Conservation (phyloP, 1,140 invertebrate species). For the Euschistus heros region DNA sequence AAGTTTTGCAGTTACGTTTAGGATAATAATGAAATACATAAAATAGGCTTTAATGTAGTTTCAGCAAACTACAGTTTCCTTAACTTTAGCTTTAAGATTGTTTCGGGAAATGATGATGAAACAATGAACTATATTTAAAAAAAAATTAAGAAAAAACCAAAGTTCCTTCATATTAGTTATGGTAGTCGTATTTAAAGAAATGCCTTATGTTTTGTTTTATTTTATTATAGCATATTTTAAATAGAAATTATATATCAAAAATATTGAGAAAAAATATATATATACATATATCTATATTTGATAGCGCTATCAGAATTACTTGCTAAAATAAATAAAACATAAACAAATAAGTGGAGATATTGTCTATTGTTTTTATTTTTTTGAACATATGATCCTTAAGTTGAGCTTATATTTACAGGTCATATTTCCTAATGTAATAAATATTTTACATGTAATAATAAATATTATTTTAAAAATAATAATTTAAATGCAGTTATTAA, state of each 20-base stretch:
- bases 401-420: no score
- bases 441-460: no score
- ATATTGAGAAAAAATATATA: constrained; percentile 7
- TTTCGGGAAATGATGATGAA: neutral
- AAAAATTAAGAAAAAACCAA: constrained; percentile 3
- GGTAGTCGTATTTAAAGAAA: constrained; percentile 8
- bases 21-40: neutral
- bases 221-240: constrained; percentile 14
- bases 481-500: no score
- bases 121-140: neutral
- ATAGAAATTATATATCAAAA: constrained; percentile 4
- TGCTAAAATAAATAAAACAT: neutral
- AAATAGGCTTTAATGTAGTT: constrained; percentile 15
- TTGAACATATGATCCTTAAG: no score
- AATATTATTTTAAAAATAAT: no score
- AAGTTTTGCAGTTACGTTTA: neutral
- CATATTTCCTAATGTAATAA: no score
- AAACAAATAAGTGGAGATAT: no score
- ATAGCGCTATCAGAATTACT: constrained; percentile 2
- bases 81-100: constrained; percentile 9
- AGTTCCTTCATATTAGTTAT: constrained; percentile 13
- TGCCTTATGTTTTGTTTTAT: constrained; percentile 13
- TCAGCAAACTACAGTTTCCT: constrained; percentile 12
- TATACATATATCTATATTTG: constrained; percentile 17
- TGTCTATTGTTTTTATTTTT: no score